These are phyloP conservation scores for Gadus chalcogrammus DNA, from an alignment of 2,113 vertebrate species.

Conservation along the genomic window DNA sequence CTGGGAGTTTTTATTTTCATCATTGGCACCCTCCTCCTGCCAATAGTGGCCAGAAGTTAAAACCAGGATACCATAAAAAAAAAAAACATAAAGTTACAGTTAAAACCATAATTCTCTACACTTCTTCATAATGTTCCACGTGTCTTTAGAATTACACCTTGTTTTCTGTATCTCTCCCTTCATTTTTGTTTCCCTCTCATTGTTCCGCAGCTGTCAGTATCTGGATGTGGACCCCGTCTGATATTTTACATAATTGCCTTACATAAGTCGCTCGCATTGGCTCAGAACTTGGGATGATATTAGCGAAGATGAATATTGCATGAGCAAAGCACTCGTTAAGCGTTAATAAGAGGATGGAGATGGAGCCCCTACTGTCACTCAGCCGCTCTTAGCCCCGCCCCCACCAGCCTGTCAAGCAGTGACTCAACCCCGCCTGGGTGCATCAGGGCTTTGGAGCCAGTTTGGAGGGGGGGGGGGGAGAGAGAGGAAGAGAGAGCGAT, in stretches of 20 bases:
- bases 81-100: no score
- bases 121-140: not conserved
- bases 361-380: conserved; percentile 73
- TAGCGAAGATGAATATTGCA: conserved; percentile 76
- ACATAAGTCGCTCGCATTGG: conserved; percentile 75
- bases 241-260: conserved; percentile 82
- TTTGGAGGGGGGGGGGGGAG: conserved; percentile 28
- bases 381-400: conserved; percentile 72
- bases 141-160: conserved; percentile 23
- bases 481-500: conserved; percentile 37
- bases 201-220: conserved; percentile 64
- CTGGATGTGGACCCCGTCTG: conserved; percentile 66
- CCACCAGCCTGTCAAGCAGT: conserved; percentile 66
- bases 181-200: conserved; percentile 36
- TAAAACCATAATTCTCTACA: no score
- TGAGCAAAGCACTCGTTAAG: conserved; percentile 79
- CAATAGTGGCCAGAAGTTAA: not conserved
- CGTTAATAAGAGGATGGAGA: conserved; percentile 78
- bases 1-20: conserved; percentile 6
- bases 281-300: conserved; percentile 72
- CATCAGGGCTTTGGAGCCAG: conserved; percentile 61
- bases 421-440: conserved; percentile 67
- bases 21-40: not conserved
- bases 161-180: conserved; percentile 21
- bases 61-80: no score